A percentile compares a stretch with the other conserved stretches of the same genome.
Conservation (phyloP, 2,888 invertebrate genomes). For the Ptychoptera contaminata region DNA sequence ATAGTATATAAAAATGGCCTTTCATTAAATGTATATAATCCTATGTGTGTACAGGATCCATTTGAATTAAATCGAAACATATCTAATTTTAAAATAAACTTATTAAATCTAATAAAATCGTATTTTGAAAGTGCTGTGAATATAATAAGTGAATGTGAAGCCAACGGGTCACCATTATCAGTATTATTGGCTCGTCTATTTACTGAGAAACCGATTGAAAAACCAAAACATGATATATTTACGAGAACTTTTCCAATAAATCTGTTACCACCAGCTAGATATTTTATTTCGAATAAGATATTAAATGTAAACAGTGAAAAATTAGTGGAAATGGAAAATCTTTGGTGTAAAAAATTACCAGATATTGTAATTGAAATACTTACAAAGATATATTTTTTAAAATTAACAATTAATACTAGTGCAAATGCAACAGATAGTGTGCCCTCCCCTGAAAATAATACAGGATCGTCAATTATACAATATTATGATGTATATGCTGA, state of each 20-base stretch:
- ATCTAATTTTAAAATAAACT: constrained; percentile 17
- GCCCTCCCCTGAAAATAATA: no score
- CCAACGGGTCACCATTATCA: not conserved
- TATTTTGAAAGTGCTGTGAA: not conserved
- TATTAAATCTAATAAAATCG: not conserved
- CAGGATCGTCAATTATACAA: not conserved
- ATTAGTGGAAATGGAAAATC: no score
- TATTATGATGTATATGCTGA: not conserved
- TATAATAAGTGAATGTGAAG: not conserved
- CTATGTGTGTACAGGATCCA: constrained; percentile 32
- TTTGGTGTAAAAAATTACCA: no score
- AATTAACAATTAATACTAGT: no score
- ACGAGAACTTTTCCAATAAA: no score
- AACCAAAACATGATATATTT: no score
- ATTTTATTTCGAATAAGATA: no score
- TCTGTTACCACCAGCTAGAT: no score
- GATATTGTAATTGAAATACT: no score
- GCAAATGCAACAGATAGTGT: no score
- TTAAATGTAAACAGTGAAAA: no score
- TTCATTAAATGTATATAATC: not conserved
- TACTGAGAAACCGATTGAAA: not conserved
- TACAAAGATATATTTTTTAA: no score
- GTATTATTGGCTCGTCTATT: not conserved
- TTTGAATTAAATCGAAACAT: constrained; percentile 35
- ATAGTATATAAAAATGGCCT: not conserved